Base-by-base conservation (phyloP, 2,888 invertebrate species). In the Eudemis profundana region DNA sequence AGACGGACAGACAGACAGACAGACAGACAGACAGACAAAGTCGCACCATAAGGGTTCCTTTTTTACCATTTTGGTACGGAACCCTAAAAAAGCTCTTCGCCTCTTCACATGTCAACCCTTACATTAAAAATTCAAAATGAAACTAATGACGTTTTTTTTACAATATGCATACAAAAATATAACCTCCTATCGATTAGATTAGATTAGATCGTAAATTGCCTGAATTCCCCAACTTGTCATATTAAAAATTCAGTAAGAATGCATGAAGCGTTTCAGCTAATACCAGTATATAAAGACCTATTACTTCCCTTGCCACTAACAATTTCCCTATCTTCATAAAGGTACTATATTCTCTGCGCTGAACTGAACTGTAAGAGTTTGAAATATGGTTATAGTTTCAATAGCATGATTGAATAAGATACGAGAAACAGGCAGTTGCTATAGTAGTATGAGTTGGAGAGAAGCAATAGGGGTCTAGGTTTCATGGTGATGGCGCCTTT, bases 181-280 rank as follows among this genome's bases (percentile, higher is more conserved):
- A 23, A 27, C 21, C 21, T 14, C 38, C 12, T 15, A 21, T 53
- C 42, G 61, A 62, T 53, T 38, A 46, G 44, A 29, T 53, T 38
- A 46, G 44, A 29, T 23, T 56, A 49, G 40, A 73, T 77, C 74
- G 72, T 71, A 80, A 86, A 84, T 83, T 84, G 81, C 77, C 74
- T 77, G 82, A 83, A 84, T 82, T 84, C 75, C 75, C 76, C 78
- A 79, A 83, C 79, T 77, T 78, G 76, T 72, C 70, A 74, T 81
- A 84, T 86, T 83, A 85, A 85, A 85, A 85, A 85, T 81, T 80
- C 78, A 77, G 70, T 64, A 70, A 72, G 73, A 63, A 69, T 56
- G 21, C 10, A 50, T 27, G 36, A 36, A 38, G 12, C 19, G 27
- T 60, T 38, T 38, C 38, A 23, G 17, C 38, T 17, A 38, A 23